phyloP scores from a whole-genome alignment of 2,797 vertebrate species.

The Synaphobranchus kaupii region DNA sequence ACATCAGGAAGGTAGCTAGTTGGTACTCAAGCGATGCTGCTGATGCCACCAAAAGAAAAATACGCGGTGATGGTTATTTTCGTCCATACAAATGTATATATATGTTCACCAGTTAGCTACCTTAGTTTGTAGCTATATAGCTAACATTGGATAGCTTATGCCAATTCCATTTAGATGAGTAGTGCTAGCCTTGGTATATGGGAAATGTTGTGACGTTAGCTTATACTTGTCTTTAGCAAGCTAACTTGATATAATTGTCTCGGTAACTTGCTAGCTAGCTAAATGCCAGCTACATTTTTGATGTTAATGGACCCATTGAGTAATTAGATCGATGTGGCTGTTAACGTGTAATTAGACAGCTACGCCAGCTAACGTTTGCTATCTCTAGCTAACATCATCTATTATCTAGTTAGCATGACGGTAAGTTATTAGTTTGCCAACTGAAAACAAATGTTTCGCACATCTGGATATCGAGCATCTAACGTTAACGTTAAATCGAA shows the following conservation, averaged over 20 bases:
- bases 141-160: background rate
- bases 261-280: background rate
- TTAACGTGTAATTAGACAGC: background rate
- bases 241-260: background rate
- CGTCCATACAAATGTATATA: background rate
- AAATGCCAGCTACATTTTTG: background rate
- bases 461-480: background rate
- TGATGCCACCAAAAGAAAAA: background rate
- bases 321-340: background rate
- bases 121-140: background rate
- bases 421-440: conserved; percentile 60
- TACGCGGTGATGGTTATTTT: background rate
- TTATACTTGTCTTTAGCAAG: background rate
- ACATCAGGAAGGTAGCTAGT: conserved; percentile 21
- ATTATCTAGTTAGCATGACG: conserved; percentile 63
- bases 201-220: background rate
- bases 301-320: background rate
- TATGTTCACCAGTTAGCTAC: background rate
- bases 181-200: background rate
- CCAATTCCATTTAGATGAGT: background rate
- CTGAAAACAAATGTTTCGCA: background rate
- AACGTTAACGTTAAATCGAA: no score
- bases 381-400: background rate
- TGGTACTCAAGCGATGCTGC: background rate
- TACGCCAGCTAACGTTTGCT: background rate